Evolutionary conservation across 2,797 vertebrate species (phyloP).

Genomic region (Presbytis comata): DNA sequence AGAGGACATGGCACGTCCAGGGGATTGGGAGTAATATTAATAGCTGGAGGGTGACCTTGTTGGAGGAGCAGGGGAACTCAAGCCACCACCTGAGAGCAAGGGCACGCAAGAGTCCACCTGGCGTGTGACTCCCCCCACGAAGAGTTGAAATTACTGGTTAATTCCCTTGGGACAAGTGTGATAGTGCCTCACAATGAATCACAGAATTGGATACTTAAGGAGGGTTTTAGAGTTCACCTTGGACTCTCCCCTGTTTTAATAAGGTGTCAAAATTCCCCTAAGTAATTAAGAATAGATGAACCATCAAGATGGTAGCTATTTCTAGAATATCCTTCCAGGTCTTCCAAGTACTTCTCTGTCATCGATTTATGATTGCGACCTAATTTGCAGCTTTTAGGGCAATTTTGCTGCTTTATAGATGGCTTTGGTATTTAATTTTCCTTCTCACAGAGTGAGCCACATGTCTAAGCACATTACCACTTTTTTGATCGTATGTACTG

Average conservation of each 20-base stretch:
- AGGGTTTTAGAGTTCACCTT: background rate
- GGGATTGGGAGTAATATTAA: background rate
- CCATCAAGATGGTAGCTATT: background rate
- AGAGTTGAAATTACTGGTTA: background rate
- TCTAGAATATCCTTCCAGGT: background rate
- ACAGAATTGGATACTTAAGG: background rate
- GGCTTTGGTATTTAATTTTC: background rate
- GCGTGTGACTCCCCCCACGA: no score
- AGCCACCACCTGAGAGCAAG: background rate
- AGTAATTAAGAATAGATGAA: background rate
- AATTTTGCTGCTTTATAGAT: background rate
- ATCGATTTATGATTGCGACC: background rate
- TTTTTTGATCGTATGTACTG: no score
- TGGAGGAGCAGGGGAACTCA: background rate
- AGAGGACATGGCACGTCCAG: background rate
- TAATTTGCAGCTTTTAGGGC: background rate
- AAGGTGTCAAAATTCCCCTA: background rate
- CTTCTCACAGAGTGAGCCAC: background rate
- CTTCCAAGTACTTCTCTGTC: background rate
- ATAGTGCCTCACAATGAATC: accelerated
- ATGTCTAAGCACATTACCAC: background rate
- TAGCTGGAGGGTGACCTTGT: background rate
- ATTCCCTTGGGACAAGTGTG: background rate
- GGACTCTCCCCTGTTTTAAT: background rate
- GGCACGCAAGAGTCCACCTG: accelerated